phyloP scores from a whole-genome alignment of 1,140 invertebrate species.

The Augochlora pura region DNA sequence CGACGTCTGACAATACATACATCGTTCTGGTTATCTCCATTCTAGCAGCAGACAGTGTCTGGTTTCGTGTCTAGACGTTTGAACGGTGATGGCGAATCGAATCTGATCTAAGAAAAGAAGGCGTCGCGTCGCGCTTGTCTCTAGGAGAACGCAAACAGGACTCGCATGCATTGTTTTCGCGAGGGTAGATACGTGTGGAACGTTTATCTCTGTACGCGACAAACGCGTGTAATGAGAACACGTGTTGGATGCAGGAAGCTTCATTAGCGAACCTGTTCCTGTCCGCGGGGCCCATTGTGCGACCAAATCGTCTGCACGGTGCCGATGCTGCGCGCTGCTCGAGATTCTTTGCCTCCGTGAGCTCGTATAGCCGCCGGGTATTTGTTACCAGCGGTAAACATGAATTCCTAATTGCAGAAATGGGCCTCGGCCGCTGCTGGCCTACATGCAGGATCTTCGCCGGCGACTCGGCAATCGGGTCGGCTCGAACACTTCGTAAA shows the following conservation, averaged over 20 bases:
- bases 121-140: slow-evolving; percentile 27
- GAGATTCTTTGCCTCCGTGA: slow-evolving; percentile 41
- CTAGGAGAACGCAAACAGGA: slow-evolving; percentile 34
- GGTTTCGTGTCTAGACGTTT: too few relatives aligned
- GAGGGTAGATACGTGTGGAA: slow-evolving; percentile 31
- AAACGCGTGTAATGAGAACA: slow-evolving; percentile 78
- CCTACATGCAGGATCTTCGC: slow-evolving; percentile 25
- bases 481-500: not conserved
- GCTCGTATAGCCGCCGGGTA: slow-evolving; percentile 37
- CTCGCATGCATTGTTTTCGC: slow-evolving; percentile 59
- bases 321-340: slow-evolving; percentile 33
- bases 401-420: slow-evolving; percentile 71
- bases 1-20: too few relatives aligned
- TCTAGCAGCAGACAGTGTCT: too few relatives aligned
- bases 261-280: slow-evolving; percentile 67
- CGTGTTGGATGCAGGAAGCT: slow-evolving; percentile 68
- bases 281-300: slow-evolving; percentile 43
- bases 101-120: slow-evolving; percentile 19
- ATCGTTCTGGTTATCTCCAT: too few relatives aligned
- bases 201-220: slow-evolving; percentile 67
- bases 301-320: slow-evolving; percentile 29
- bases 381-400: slow-evolving; percentile 62
- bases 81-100: too few relatives aligned
- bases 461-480: not conserved
- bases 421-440: slow-evolving; percentile 33